Evolutionary conservation across 2,888 invertebrate species (phyloP), one percentile per base, ranked within the genome.

Genomic region (Drosophila kuntzei): DNA sequence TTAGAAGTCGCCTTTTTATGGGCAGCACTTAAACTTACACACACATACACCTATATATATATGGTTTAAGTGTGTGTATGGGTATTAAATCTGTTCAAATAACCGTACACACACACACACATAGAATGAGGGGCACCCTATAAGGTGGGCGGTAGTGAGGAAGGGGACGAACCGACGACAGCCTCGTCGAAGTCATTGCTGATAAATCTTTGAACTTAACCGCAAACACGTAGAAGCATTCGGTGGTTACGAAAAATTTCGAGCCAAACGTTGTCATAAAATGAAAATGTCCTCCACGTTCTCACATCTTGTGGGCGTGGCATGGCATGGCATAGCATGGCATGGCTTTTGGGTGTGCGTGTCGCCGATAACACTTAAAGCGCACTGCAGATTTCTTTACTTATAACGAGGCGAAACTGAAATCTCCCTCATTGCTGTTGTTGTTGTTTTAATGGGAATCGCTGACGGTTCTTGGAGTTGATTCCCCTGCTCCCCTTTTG

Each of bases 301-400:
- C 75, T 77, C 75, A 79, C 87, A 82, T 87, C 79, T 66, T 62
- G 65, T 54, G 77, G 74, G 72, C 70, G 73, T 70, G 79, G 63
- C 77, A 61, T 27, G 43, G 18, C 27, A 54, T 34, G 25, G 60
- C 4, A 34, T 53, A 55, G 57, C 46, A 47, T 41, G 61, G 50
- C 43, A 27, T 55, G 61, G 66, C 65, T 72, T 76, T 54, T 67
- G 72, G 50, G 87, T 84, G 81, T 82, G 87, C 76, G 87, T 87
- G 87, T 81, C 65, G 87, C 86, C 88, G 88, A 85, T 88, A 87
- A 88, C 89, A 88, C 89, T 86, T 86, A 86, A 86, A 87, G 84
- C 79, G 84, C 85, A 81, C 89, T 84, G 87, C 79, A 88, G 87
- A 86, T 86, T 87, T 89, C 71, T 81, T 75, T 78, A 83, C 88